Conservation (phyloP, 2,888 invertebrate species). For the Lasioglossum figueresi region DNA sequence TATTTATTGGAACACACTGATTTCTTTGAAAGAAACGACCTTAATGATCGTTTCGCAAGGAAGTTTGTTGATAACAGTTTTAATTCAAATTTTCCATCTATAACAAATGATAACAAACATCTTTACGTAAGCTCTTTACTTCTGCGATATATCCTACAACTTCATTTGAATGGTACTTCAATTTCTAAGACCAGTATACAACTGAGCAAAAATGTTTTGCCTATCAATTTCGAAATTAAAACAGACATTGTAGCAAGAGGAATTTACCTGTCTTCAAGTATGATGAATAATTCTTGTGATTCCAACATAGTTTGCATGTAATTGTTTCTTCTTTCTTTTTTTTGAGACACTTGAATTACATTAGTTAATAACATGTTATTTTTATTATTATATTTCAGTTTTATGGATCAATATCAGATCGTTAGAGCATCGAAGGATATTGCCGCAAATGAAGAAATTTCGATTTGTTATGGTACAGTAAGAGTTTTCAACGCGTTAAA, state of each 20-base stretch:
- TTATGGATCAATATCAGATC: constrained; percentile 89
- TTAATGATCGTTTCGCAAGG: constrained; percentile 74
- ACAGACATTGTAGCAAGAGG: constrained; percentile 89
- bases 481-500: neutral
- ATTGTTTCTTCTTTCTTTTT: constrained; percentile 59
- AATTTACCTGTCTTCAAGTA: constrained; percentile 93
- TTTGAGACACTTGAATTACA: constrained; percentile 6
- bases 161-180: constrained; percentile 92
- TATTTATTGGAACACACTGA: constrained; percentile 88
- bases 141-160: constrained; percentile 91
- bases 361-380: constrained; percentile 70
- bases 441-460: constrained; percentile 88
- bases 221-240: constrained; percentile 75
- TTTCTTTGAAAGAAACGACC: constrained; percentile 86
- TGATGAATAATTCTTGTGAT: constrained; percentile 97
- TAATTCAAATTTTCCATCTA: constrained; percentile 69
- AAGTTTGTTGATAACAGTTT: constrained; percentile 72
- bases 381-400: constrained; percentile 86
- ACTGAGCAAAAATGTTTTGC: constrained; percentile 58
- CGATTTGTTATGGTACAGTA: constrained; percentile 91
- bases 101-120: constrained; percentile 72
- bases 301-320: constrained; percentile 91
- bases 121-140: constrained; percentile 88
- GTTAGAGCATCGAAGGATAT: constrained; percentile 89
- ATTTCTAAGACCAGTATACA: constrained; percentile 81